Base-by-base conservation (phyloP, 2,797 vertebrate genomes). In the Pseudomugil tenellus region DNA sequence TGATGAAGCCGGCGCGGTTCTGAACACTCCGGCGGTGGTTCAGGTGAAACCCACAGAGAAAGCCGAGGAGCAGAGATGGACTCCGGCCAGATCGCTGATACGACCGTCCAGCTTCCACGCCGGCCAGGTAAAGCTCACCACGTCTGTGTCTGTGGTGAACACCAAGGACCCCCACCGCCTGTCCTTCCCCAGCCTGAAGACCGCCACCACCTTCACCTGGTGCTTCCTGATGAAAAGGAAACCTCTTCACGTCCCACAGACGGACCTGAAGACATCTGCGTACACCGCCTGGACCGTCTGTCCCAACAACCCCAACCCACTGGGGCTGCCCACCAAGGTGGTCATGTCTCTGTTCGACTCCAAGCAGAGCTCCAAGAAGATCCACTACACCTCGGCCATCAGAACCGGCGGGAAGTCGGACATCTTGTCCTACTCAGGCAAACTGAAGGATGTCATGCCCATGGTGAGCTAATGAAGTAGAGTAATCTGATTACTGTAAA, bases 311-410 rank as follows among this genome's bases (percentile, higher is more conserved):
- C 96, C 96, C 1, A 98, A 98, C 85, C 97, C 96, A 1, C 92
- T 99, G 0, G 95, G 96, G 68, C 89, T 99, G 85, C 96, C 96
- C 0, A 99, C 98, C 63, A 99, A 99, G 83, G 93, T 98, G 67
- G 95, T 96, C 55, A 97, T 99, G 93, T 96, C 97, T 64, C 95
- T 99, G 72, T 96, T 99, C 60, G 95, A 98, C 86, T 98, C 97
- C 35, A 98, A 97, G 86, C 98, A 98, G 81, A 97, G 93, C 80
- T 92, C 94, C 65, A 98, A 96, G 83, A 98, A 96, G 84, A 93
- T 95, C 1, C 92, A 95, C 29, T 99, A 97, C 79, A 97, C 96
- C 59, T 95, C 96, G 76, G 97, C 97, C 87, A 95, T 96, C 91
- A 96, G 88, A 43, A 97, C 96, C 0, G 93, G 86, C 34, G 93